Conservation (phyloP, 2,113 vertebrate genomes). For the Colinus virginianus region DNA sequence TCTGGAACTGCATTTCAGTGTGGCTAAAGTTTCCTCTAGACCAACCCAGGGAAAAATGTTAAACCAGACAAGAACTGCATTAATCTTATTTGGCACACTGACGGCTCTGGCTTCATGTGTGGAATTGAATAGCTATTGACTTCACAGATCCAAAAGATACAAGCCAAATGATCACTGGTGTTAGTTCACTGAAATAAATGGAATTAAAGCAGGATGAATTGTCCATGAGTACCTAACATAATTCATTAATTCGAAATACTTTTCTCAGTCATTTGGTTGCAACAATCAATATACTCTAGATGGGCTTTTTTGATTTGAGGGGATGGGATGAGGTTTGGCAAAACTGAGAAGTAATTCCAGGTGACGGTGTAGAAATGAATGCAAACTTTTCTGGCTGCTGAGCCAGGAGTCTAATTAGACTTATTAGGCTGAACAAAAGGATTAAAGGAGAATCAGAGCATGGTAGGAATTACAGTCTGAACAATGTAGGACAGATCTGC, state of each 20-base stretch:
- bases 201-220: neutral
- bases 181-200: neutral
- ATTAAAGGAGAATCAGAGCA: neutral
- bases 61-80: constrained; percentile 5
- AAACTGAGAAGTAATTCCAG: neutral
- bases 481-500: neutral
- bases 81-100: constrained; percentile 18
- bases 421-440: neutral
- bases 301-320: neutral
- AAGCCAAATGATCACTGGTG: neutral
- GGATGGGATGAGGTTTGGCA: neutral
- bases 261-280: neutral
- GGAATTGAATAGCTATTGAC: constrained; percentile 1
- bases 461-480: neutral
- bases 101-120: neutral
- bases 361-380: neutral
- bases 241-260: neutral
- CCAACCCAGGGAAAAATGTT: neutral
- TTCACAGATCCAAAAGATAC: neutral
- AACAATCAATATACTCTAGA: neutral
- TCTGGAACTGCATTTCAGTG: neutral
- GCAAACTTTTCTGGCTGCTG: neutral
- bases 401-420: neutral
- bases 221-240: neutral
- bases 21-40: constrained; percentile 16